Evolutionary conservation across 1,140 invertebrate genomes (phyloP).

Genomic region (Schlechtendalia chinensis): DNA sequence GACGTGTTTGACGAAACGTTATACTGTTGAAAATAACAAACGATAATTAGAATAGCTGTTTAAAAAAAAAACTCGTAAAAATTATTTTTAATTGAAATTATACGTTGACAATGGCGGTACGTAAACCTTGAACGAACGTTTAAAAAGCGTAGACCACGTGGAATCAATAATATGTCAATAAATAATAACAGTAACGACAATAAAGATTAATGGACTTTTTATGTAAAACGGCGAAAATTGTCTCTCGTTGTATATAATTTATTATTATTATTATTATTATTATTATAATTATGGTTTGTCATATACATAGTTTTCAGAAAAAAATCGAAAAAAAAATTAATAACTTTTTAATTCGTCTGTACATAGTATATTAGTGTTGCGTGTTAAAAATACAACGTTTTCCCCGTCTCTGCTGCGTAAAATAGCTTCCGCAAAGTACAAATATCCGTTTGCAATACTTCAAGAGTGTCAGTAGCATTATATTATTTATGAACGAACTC

Average conservation of each 20-base stretch:
- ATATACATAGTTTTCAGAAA: too few relatives aligned
- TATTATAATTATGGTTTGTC: too few relatives aligned
- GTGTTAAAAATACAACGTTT: neutral
- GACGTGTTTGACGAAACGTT: neutral
- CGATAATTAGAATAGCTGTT: neutral
- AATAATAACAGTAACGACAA: conserved; percentile 1
- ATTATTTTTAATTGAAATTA: conserved; percentile 40
- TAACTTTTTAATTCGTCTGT: too few relatives aligned
- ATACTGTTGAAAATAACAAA: neutral
- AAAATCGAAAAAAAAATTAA: too few relatives aligned
- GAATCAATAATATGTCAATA: conserved; percentile 26
- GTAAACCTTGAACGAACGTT: conserved; percentile 18
- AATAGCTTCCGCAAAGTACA: too few relatives aligned
- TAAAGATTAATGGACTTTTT: conserved; percentile 29
- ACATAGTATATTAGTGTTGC: too few relatives aligned
- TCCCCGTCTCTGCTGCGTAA: too few relatives aligned
- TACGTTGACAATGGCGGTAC: neutral
- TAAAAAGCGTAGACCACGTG: neutral
- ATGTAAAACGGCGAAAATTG: conserved; percentile 13
- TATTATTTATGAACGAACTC: too few relatives aligned
- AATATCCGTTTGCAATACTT: too few relatives aligned
- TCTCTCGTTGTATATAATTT: too few relatives aligned
- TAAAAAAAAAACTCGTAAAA: conserved; percentile 1
- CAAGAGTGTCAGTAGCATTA: too few relatives aligned
- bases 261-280: too few relatives aligned